Base-by-base conservation (phyloP, 2,113 vertebrate species). In the Osmerus mordax region DNA sequence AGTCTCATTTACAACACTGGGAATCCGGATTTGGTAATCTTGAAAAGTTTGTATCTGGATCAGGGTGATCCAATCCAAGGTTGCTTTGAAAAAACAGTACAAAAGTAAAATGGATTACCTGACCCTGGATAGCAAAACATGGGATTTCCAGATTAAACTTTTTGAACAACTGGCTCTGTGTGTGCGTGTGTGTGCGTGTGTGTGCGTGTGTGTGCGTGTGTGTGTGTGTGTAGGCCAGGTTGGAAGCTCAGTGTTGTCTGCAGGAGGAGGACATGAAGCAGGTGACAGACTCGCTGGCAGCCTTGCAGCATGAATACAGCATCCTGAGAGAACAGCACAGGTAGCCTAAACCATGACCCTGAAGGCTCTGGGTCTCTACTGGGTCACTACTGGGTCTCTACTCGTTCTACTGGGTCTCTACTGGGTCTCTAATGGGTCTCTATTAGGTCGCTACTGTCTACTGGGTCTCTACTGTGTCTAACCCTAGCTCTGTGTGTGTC, bases 261-360 rank as follows among this genome's bases (percentile, higher is more conserved):
- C 74, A 92, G 78, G 92, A 94, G 72, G 90, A 90, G 0, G 91
- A 93, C 72, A 77, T 91, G 75, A 86, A 90, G 15, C 85, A 68
- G 75, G 84, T 93, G 79, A 89, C 88, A 0, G 91, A 93, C 69
- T 78, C 84, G 18, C 78, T 94, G 67, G 82, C 84, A 0, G 72
- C 84, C 55, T 76, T 89, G 3, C 92, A 93, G 28, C 88, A 93
- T 76, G 92, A 87, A 2, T 88, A 90, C 62, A 83, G 80, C 1
- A 77, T 86, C 41, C 80, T 92, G 1, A 74, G 91, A 62, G 91
- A 93, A 1, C 90, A 91, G 11, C 92, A 93, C 83, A 89, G 93
- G 93, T 93, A 73, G 16, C 15, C 18, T 56, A 58, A 55, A 19
- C 19, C 18, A 8, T 60, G n/a, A 21, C 6, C 13, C 7, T 56